Evolutionary conservation across 2,113 vertebrate species (phyloP).

Genomic region (Phycodurus eques): DNA sequence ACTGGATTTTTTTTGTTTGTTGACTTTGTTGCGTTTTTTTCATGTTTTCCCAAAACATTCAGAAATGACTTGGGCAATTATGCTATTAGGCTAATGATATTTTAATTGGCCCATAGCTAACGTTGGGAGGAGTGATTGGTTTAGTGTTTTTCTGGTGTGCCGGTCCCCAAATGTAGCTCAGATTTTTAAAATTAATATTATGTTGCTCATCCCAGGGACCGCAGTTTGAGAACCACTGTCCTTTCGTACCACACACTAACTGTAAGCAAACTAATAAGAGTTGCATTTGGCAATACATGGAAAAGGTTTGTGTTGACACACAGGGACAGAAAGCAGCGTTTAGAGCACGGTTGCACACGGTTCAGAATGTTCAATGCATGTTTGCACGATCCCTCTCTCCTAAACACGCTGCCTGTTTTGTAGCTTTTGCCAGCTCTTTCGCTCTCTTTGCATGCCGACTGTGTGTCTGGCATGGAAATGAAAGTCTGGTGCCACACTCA

Average conservation of each 20-base stretch:
- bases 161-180: too few relatives aligned
- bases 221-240: background rate
- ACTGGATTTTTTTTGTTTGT: too few relatives aligned
- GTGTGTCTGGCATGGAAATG: conserved; percentile 62
- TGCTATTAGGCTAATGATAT: too few relatives aligned
- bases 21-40: too few relatives aligned
- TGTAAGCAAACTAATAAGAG: conserved; percentile 27
- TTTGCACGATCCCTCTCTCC: conserved; percentile 5
- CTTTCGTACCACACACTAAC: conserved; percentile 18
- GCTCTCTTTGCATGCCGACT: conserved; percentile 51
- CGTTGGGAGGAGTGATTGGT: too few relatives aligned
- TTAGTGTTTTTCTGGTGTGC: too few relatives aligned
- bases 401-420: conserved; percentile 39
- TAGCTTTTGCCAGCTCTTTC: conserved; percentile 51
- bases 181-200: background rate
- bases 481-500: conserved; percentile 59
- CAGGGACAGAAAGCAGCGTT: conserved; percentile 25
- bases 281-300: conserved; percentile 47
- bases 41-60: too few relatives aligned
- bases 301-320: conserved; percentile 13
- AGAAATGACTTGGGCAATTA: too few relatives aligned
- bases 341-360: conserved; percentile 6
- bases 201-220: background rate
- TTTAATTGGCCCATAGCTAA: too few relatives aligned
- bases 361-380: conserved; percentile 12